phyloP scores from a whole-genome alignment of 2,888 invertebrate species.

The Machimus atricapillus region DNA sequence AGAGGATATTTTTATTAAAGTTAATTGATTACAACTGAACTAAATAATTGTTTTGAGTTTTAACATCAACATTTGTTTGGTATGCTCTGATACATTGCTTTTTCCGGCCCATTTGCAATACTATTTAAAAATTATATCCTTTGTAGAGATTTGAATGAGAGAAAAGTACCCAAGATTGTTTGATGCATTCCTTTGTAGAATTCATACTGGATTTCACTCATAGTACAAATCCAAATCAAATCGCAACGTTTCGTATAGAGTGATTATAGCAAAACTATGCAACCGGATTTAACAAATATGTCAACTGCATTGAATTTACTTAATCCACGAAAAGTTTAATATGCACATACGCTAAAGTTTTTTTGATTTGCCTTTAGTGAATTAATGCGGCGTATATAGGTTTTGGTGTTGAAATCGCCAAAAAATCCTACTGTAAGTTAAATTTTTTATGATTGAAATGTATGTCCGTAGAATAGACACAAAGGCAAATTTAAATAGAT shows the following conservation, averaged over 20 bases:
- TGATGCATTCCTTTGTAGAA: too few species aligned
- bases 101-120: too few species aligned
- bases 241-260: too few species aligned
- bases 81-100: neutral
- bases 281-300: neutral
- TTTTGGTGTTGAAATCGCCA: neutral
- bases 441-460: slow-evolving; percentile 63
- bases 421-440: neutral
- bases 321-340: neutral
- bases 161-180: too few species aligned
- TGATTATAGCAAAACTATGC: too few species aligned
- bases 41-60: neutral
- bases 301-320: neutral
- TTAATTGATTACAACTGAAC: too few species aligned
- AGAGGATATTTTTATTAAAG: too few species aligned
- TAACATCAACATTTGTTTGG: neutral
- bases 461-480: slow-evolving; percentile 56
- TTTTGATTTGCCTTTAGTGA: neutral
- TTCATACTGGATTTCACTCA: too few species aligned
- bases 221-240: too few species aligned
- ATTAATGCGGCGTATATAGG: neutral
- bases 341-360: neutral
- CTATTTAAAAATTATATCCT: too few species aligned
- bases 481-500: slow-evolving; percentile 42
- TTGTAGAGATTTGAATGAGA: too few species aligned